Conservation (phyloP, 1,140 invertebrate species). For the Neomicropteryx cornuta region DNA sequence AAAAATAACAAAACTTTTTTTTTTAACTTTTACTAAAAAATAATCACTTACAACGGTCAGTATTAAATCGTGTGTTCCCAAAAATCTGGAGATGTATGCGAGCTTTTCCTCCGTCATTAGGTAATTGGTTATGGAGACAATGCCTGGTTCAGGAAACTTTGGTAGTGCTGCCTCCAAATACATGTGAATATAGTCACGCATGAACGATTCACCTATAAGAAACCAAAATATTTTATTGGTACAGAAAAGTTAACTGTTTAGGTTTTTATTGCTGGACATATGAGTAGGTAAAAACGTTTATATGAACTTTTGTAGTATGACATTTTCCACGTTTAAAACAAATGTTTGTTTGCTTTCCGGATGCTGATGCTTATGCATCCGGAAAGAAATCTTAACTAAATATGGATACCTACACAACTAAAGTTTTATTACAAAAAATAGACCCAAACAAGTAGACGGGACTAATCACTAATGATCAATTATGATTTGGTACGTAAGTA, state of each 20-base stretch:
- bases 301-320: conserved; percentile 1
- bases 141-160: conserved; percentile 56
- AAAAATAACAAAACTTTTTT: conserved; percentile 8
- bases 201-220: conserved; percentile 30
- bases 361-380: neutral
- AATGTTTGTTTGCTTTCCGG: neutral
- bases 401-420: no score
- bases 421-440: no score
- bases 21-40: conserved; percentile 9
- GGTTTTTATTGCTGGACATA: no score
- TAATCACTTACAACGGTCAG: conserved; percentile 51
- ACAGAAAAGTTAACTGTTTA: no score
- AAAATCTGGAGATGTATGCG: conserved; percentile 52
- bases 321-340: neutral
- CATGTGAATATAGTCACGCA: conserved; percentile 27
- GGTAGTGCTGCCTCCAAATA: conserved; percentile 53
- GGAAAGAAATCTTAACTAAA: neutral
- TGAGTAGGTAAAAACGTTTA: no score
- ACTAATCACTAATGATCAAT: no score
- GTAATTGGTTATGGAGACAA: conserved; percentile 49
- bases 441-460: no score
- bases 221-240: conserved; percentile 2
- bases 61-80: conserved; percentile 77
- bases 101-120: conserved; percentile 56
- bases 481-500: no score